Evolutionary conservation across 2,113 vertebrate species (phyloP).

Genomic region (Manacus vitellinus): DNA sequence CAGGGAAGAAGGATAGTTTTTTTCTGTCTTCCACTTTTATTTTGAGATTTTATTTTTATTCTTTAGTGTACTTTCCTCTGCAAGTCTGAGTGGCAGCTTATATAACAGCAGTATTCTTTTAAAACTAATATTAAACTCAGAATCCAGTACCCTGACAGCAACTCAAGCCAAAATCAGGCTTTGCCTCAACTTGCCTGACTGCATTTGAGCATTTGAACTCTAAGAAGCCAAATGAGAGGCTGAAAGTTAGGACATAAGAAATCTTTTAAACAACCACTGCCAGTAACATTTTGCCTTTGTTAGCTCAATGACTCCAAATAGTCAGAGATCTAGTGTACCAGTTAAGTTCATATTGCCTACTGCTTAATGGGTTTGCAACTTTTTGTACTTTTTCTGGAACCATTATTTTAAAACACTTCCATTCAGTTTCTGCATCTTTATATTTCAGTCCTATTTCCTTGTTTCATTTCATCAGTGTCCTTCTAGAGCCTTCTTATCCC

Average conservation of each 20-base stretch:
- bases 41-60: slow-evolving; percentile 10
- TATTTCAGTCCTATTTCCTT: not conserved
- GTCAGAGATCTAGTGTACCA: not conserved
- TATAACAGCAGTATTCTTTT: not conserved
- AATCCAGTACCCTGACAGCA: not conserved
- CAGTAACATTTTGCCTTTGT: not conserved
- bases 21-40: not conserved
- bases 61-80: not conserved
- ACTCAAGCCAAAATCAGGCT: not conserved
- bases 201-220: not conserved
- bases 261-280: not conserved
- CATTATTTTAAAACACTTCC: not conserved
- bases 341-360: not conserved
- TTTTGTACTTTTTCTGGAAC: not conserved
- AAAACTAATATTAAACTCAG: not conserved
- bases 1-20: not conserved
- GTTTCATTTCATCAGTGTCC: not conserved
- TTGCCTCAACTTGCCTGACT: not conserved
- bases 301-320: not conserved
- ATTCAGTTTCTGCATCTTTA: not conserved
- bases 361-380: not conserved
- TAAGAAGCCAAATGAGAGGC: not conserved
- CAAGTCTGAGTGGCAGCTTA: slow-evolving; percentile 27
- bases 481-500: not conserved
- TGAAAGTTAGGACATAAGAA: not conserved